These are phyloP conservation scores for Taphrorychus bicolor DNA, from an alignment of 2,888 invertebrate genomes.

Conservation along the genomic window DNA sequence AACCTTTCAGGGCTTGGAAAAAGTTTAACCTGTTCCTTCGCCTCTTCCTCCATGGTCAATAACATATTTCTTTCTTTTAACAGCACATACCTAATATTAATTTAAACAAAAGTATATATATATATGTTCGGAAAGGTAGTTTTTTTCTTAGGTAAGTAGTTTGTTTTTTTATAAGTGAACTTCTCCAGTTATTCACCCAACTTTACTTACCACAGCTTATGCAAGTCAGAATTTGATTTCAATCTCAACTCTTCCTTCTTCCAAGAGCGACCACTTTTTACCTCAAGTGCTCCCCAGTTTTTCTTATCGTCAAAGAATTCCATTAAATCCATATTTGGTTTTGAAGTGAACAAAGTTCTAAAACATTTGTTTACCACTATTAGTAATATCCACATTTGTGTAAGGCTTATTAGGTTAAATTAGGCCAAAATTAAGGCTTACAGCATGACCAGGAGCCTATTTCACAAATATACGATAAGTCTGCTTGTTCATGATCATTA, in stretches of 20 bases:
- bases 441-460: no score
- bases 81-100: slow-evolving; percentile 76
- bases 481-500: no score
- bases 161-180: no score
- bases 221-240: slow-evolving; percentile 94
- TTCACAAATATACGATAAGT: no score
- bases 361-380: no score
- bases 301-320: slow-evolving; percentile 89
- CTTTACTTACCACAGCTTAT: slow-evolving; percentile 88
- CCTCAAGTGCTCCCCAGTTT: slow-evolving; percentile 79
- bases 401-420: no score
- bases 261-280: slow-evolving; percentile 89
- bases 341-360: slow-evolving; percentile 56
- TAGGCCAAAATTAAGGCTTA: no score
- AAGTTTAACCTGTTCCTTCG: slow-evolving; percentile 68
- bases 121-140: no score
- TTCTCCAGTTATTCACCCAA: no score
- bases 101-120: not conserved
- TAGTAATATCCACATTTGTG: no score
- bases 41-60: slow-evolving; percentile 91
- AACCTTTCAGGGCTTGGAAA: slow-evolving; percentile 93
- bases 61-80: slow-evolving; percentile 98
- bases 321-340: slow-evolving; percentile 67
- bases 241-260: slow-evolving; percentile 87
- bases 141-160: no score